Conservation (phyloP, 2,797 vertebrate genomes). For the Avahi laniger region DNA sequence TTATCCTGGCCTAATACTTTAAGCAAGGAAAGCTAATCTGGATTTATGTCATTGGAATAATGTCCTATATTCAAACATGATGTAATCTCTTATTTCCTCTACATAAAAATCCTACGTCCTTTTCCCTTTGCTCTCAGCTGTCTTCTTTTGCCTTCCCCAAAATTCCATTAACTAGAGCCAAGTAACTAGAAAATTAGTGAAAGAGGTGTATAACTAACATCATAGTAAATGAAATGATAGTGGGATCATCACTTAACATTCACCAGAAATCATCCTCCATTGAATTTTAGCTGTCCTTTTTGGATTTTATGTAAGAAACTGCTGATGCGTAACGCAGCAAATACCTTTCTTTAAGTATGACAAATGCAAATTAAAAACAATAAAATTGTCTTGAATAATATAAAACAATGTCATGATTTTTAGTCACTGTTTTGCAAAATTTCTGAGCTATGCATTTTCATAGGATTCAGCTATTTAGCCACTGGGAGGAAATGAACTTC, state of each 20-base stretch:
- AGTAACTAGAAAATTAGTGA: neutral
- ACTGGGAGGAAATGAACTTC: neutral
- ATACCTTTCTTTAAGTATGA: neutral
- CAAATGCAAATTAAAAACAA: neutral
- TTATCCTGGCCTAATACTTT: slow-evolving; percentile 67
- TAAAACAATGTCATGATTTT: neutral
- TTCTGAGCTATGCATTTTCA: neutral
- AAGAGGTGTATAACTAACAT: neutral
- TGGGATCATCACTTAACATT: neutral
- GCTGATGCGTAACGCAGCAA: neutral
- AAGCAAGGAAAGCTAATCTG: slow-evolving; percentile 67
- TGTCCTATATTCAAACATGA: slow-evolving; percentile 47
- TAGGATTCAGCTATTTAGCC: neutral
- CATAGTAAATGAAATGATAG: neutral
- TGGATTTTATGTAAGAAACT: neutral
- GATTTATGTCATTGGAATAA: slow-evolving; percentile 65
- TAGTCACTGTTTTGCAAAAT: neutral
- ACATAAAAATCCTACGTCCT: neutral
- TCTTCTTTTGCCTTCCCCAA: neutral
- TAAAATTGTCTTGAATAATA: neutral
- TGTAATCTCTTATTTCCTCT: slow-evolving; percentile 45
- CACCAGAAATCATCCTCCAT: neutral
- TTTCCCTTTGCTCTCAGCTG: neutral
- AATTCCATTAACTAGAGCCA: neutral
- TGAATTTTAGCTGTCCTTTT: neutral